Evolutionary conservation across 2,113 vertebrate genomes (phyloP).

Genomic region (Malurus alboscapulatus): DNA sequence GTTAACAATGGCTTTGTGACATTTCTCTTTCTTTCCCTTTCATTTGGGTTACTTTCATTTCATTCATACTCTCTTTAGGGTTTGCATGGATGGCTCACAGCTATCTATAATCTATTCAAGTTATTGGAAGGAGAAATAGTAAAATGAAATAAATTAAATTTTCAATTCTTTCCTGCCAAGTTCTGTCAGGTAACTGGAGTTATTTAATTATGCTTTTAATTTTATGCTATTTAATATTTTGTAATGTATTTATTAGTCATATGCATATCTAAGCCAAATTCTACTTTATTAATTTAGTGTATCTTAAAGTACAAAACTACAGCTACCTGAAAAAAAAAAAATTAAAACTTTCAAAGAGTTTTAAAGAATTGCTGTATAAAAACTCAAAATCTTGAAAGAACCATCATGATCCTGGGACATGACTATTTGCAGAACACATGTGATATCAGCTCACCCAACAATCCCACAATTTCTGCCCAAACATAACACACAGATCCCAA

Average conservation of each 20-base stretch:
- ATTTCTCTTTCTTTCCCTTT: background rate
- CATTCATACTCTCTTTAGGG: background rate
- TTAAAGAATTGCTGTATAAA: background rate
- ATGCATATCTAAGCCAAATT: background rate
- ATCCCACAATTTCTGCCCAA: background rate
- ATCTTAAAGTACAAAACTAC: background rate
- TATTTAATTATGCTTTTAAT: background rate
- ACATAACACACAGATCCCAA: background rate
- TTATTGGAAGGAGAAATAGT: background rate
- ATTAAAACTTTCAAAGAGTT: background rate
- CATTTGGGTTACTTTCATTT: background rate
- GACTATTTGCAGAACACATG: background rate
- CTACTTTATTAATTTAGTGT: background rate
- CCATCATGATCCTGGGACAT: background rate
- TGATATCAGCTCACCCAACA: fast-evolving
- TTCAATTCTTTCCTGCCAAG: background rate
- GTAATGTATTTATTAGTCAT: background rate
- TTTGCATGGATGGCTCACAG: background rate
- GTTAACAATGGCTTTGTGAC: background rate
- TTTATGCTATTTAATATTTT: no score
- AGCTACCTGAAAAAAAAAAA: background rate
- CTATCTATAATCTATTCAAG: background rate
- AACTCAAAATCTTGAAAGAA: background rate
- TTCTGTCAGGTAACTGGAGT: background rate
- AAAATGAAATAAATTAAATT: background rate